Base-by-base conservation (phyloP, 2,797 vertebrate species). In the Propithecus deckenii region DNA sequence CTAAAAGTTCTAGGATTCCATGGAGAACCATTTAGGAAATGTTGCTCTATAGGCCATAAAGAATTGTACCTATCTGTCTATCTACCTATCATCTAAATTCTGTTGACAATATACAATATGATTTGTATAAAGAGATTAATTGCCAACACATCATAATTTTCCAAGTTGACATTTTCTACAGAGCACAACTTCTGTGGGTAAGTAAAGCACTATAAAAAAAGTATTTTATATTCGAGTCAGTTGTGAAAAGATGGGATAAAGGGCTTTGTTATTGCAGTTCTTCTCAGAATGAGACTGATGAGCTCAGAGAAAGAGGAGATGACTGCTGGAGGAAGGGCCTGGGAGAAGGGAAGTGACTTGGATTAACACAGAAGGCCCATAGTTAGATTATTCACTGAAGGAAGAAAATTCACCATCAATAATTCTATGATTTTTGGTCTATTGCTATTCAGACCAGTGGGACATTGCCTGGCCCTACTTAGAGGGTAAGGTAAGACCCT, bases 381-480 rank as follows among this genome's bases (percentile, higher is more conserved):
- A 22, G 35, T 74, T 83, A 55, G 22, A 17, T 69, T 94, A 86
- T 92, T 91, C 85, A 67, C 14, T 15, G 50, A 91, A 97, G 50
- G 50, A 94, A 91, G 59, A 55, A 97, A 93, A 85, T 2, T 5
- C 63, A 52, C 2, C 20, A 89, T 96, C 94, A 95, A 9, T 93
- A 91, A 86, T 93, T 96, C 78, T 92, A 83, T 94, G 89, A 95
- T 96, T 75, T 96, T 95, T 86, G 86, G 52, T 89, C 69, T 90
- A 55, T 78, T 93, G 48, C 76, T 83, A 94, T 95, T 94, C 78
- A 92, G 50, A 67, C 71, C 32, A 52, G 32, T 84, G 75, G 72
- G 50, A 84, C 91, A 90, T 94, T 86, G 67, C 65, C 91, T 95
- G 67, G 71, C 28, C 14, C 91, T 93, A 85, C 79, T 95, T 95